Evolutionary conservation across 2,888 invertebrate species (phyloP).

Genomic region (Drosophila hamatofila): DNA sequence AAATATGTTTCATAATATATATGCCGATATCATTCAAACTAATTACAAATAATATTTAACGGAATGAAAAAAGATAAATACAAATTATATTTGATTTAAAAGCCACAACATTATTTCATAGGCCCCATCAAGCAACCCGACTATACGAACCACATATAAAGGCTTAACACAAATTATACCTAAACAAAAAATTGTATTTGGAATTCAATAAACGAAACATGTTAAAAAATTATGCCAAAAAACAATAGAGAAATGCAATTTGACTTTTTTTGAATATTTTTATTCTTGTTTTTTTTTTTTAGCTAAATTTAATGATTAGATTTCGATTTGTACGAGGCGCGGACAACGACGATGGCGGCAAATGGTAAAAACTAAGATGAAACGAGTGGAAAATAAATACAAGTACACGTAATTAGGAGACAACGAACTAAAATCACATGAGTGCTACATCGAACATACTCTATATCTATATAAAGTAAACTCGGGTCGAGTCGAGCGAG

Average conservation of each 20-base stretch:
- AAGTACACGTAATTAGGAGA: constrained; percentile 60
- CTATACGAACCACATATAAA: constrained; percentile 59
- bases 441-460: constrained; percentile 56
- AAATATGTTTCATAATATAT: constrained; percentile 30
- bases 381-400: constrained; percentile 67
- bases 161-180: constrained; percentile 68
- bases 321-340: constrained; percentile 72
- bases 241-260: neutral
- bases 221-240: constrained; percentile 72
- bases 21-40: constrained; percentile 33
- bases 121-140: constrained; percentile 29
- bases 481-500: constrained; percentile 9
- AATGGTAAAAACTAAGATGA: constrained; percentile 43
- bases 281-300: constrained; percentile 16
- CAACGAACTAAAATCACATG: constrained; percentile 75
- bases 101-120: constrained; percentile 4
- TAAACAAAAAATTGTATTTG: constrained; percentile 70
- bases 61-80: neutral
- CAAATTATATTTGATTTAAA: constrained; percentile 16
- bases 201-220: constrained; percentile 77
- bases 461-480: neutral
- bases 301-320: constrained; percentile 70
- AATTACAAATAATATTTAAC: constrained; percentile 4
- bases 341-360: constrained; percentile 62
- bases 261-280: neutral